Percentiles rank a stretch among this genome's conserved stretches.
These are phyloP conservation scores for Pogonomyrmex barbatus DNA, from an alignment of 1,140 invertebrate species.

Conservation along the genomic window DNA sequence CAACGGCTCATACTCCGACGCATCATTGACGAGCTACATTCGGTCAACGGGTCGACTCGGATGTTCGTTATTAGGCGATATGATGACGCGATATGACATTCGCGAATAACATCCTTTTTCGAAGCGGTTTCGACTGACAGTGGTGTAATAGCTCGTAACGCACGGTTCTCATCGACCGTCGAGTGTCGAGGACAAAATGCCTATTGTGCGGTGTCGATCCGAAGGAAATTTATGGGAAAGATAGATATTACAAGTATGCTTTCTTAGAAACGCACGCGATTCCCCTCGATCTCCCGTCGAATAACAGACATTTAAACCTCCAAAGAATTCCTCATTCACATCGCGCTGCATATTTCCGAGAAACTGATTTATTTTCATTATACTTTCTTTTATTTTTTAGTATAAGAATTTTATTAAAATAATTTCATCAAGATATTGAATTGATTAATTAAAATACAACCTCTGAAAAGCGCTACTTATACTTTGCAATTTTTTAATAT, in stretches of 20 bases:
- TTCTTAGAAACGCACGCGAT: constrained; percentile 34
- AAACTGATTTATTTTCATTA: not conserved
- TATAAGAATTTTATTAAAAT: not conserved
- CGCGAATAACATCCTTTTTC: constrained; percentile 66
- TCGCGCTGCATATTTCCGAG: not conserved
- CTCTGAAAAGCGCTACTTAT: not conserved
- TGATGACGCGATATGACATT: constrained; percentile 49
- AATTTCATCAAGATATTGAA: too few relatives aligned
- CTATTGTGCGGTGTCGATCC: constrained; percentile 31
- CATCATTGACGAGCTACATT: constrained; percentile 77
- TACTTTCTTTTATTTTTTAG: not conserved
- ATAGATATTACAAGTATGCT: constrained; percentile 50
- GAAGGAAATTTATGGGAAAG: constrained; percentile 55
- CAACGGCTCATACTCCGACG: constrained; percentile 78
- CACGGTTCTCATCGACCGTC: constrained; percentile 18
- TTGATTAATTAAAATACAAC: not conserved
- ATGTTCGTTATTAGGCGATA: constrained; percentile 74
- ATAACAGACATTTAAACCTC: not conserved
- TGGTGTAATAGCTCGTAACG: constrained; percentile 40
- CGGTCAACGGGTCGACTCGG: constrained; percentile 73
- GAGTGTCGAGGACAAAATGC: constrained; percentile 49
- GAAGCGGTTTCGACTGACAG: not conserved
- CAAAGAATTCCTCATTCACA: not conserved
- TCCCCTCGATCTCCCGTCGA: constrained; percentile 7
- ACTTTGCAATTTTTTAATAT: not conserved